These are phyloP conservation scores for Sebastes wilsoni DNA, from an alignment of 2,797 vertebrate species.

Conservation along the genomic window DNA sequence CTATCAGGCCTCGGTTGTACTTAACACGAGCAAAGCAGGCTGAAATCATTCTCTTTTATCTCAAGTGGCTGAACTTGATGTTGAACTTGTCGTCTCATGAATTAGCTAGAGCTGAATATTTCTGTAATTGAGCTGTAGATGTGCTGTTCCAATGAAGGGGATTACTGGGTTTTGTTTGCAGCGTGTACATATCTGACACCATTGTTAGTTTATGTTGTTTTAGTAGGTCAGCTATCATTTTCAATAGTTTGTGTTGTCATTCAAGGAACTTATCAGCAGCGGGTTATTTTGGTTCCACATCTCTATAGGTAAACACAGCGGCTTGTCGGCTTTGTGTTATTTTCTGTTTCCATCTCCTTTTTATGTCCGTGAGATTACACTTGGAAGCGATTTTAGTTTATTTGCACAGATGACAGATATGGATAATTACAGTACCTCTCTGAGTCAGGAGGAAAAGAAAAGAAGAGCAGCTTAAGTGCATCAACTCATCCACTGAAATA, in stretches of 20 bases:
- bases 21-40: conserved; percentile 26
- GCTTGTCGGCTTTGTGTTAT: conserved; percentile 33
- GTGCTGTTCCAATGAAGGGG: conserved; percentile 8
- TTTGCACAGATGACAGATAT: conserved; percentile 60
- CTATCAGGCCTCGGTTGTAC: conserved; percentile 17
- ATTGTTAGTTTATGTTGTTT: conserved; percentile 27
- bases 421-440: conserved; percentile 44
- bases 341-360: conserved; percentile 42
- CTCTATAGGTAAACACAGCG: conserved; percentile 43
- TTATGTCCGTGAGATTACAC: conserved; percentile 44
- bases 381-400: conserved; percentile 54
- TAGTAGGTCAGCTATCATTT: conserved; percentile 54
- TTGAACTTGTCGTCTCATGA: conserved; percentile 52
- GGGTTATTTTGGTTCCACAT: conserved; percentile 25
- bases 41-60: conserved; percentile 49
- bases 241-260: conserved; percentile 29
- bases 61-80: conserved; percentile 56
- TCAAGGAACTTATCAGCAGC: conserved; percentile 1
- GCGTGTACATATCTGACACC: conserved; percentile 3
- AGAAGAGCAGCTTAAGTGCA: conserved; percentile 29
- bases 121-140: conserved; percentile 39
- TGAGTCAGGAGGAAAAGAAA: neutral
- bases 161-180: conserved; percentile 16
- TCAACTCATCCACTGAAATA: conserved; percentile 44
- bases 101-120: conserved; percentile 36